These are phyloP conservation scores for Coleophora deauratella DNA, from an alignment of 2,888 invertebrate genomes.

Conservation along the genomic window DNA sequence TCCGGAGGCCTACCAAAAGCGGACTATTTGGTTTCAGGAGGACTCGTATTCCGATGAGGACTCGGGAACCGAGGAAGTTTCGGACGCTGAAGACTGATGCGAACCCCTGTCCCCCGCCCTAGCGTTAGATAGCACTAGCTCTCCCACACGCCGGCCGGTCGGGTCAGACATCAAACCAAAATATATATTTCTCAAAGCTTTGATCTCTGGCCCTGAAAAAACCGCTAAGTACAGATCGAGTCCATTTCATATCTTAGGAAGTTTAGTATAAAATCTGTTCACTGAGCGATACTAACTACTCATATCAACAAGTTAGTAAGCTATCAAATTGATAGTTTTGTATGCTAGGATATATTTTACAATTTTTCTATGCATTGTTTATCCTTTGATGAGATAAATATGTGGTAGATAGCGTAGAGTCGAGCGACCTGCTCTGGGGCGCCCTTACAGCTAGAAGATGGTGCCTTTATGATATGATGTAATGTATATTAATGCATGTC, in stretches of 20 bases:
- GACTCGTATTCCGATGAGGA: constrained; percentile 68
- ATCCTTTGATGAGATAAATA: constrained; percentile 58
- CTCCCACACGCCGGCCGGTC: not conserved
- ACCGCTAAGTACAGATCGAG: constrained; percentile 7
- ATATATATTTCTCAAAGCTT: no score
- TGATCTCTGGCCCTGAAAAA: not conserved
- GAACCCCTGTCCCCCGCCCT: constrained; percentile 24
- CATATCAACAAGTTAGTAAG: constrained; percentile 30
- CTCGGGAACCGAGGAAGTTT: constrained; percentile 66
- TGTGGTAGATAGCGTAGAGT: constrained; percentile 48
- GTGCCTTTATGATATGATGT: constrained; percentile 40
- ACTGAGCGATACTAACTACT: constrained; percentile 35
- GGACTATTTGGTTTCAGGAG: constrained; percentile 69
- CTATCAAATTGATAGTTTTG: constrained; percentile 49
- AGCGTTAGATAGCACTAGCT: no score
- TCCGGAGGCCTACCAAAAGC: constrained; percentile 44
- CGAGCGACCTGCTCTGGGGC: not conserved
- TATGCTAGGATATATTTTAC: constrained; percentile 45
- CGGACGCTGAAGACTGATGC: constrained; percentile 64
- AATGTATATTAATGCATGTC: constrained; percentile 47
- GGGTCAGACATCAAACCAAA: not conserved
- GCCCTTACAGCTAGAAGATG: constrained; percentile 32
- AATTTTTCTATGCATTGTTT: constrained; percentile 58
- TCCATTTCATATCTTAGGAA: constrained; percentile 40
- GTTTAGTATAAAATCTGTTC: constrained; percentile 36